Base-by-base conservation (phyloP, 2,113 vertebrate genomes). In the Mesembrinibis cayennensis region DNA sequence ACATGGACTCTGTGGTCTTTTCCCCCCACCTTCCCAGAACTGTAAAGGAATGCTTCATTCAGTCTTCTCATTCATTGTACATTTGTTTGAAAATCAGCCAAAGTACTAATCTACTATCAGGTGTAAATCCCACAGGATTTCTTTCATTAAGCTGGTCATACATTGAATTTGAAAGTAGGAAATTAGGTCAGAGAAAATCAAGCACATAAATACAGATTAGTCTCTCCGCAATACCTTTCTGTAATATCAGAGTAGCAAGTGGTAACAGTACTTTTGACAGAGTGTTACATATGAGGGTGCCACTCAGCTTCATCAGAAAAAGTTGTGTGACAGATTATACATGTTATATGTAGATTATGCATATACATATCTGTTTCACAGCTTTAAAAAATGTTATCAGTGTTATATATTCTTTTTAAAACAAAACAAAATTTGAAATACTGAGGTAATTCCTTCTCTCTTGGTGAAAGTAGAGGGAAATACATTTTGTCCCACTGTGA, bases 141-240 rank as follows among this genome's bases (percentile, higher is more conserved):
- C 42, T 86, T 82, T 82, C 34, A 50, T 73, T 90, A 93, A 63
- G n/a, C 16, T 85, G 40, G 52, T 91, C 74, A 53, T 73, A 61
- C 65, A 80, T 26, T 95, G 82, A 90, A 92, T 90, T 92, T 78
- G 61, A 94, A 96, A 85, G 56, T 7, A 89, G 61, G 44, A 96
- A 84, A 92, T 82, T 69, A 82, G 52, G 58, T 32, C 85, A 42
- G 47, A 93, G 87, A 93, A 95, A 95, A 86, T 92, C 73, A 84
- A 23, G 23, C 13, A 7, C 6, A 14, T 30, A 91, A 87, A 89
- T 69, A 52, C 9, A 62, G 22, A 19, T 80, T 58, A 38, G 15
- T 45, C 8, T 94, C 21, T 44, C 52, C 82, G 16, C 15, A 77
- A 73, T 62, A 92, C 15, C 25, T 58, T 96, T 84, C 72, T 65